phyloP scores from a whole-genome alignment of 1,140 invertebrate genomes.

The Ruditapes philippinarum region DNA sequence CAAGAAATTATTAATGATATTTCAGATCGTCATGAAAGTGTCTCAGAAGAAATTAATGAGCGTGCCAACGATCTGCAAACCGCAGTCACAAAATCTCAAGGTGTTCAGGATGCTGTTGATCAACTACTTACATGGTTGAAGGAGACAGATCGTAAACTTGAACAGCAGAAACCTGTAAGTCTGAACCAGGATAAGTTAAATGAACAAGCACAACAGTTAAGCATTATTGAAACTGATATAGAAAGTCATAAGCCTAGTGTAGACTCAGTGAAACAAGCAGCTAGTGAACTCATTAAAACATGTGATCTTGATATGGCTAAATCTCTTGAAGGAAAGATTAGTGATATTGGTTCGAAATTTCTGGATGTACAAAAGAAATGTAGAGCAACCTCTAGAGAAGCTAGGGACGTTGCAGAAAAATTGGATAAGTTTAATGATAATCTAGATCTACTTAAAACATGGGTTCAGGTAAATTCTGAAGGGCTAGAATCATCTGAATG shows the following conservation, averaged over 20 bases:
- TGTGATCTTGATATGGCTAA: slow-evolving; percentile 95
- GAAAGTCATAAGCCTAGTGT: slow-evolving; percentile 94
- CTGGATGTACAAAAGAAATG: slow-evolving; percentile 94
- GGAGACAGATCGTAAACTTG: slow-evolving; percentile 92
- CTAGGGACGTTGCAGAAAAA: slow-evolving; percentile 93
- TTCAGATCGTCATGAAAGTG: slow-evolving; percentile 91
- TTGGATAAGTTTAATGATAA: slow-evolving; percentile 92
- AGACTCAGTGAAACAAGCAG: slow-evolving; percentile 92
- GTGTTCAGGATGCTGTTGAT: slow-evolving; percentile 97
- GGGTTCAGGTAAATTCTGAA: slow-evolving; percentile 90
- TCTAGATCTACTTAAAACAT: slow-evolving; percentile 87
- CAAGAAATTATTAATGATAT: slow-evolving; percentile 93
- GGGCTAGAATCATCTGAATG: slow-evolving; percentile 92
- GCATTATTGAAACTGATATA: slow-evolving; percentile 93
- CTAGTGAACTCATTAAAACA: slow-evolving; percentile 93
- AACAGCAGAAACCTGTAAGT: slow-evolving; percentile 93
- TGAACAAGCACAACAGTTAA: slow-evolving; percentile 95
- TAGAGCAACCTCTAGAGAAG: slow-evolving; percentile 92
- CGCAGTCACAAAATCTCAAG: slow-evolving; percentile 96
- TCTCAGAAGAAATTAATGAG: slow-evolving; percentile 88
- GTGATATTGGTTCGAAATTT: slow-evolving; percentile 94
- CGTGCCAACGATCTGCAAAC: slow-evolving; percentile 88
- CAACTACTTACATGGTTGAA: slow-evolving; percentile 94
- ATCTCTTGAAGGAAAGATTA: slow-evolving; percentile 95
- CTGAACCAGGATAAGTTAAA: slow-evolving; percentile 95